These are phyloP conservation scores for Sepiola atlantica DNA, from an alignment of 2,888 invertebrate species.

Conservation along the genomic window DNA sequence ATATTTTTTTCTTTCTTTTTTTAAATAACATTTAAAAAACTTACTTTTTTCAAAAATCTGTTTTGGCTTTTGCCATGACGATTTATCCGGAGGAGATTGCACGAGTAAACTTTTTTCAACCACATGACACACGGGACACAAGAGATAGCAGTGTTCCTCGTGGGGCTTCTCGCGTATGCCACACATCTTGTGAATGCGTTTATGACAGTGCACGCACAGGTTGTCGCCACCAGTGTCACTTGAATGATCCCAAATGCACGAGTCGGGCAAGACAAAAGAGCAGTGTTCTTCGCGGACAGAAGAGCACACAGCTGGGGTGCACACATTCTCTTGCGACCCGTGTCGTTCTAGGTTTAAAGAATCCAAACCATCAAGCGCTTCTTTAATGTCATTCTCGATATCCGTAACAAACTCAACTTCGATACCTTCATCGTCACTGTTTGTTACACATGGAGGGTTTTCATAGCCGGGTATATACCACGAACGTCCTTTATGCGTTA, in stretches of 20 bases:
- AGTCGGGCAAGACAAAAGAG: neutral
- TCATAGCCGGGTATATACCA: slow-evolving; percentile 37
- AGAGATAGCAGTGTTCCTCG: slow-evolving; percentile 13
- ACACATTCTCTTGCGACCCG: neutral
- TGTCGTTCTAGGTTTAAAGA: neutral
- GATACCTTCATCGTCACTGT: neutral
- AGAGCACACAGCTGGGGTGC: neutral
- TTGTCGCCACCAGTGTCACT: neutral
- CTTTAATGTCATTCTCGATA: neutral
- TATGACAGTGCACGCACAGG: slow-evolving; percentile 25
- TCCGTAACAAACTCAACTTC: slow-evolving; percentile 16
- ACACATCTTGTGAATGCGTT: neutral
- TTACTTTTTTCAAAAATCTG: slow-evolving; percentile 45
- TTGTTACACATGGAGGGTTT: neutral
- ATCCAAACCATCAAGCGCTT: neutral
- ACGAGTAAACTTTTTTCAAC: neutral
- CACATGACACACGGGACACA: neutral
- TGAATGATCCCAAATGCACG: neutral
- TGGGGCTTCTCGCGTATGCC: slow-evolving; percentile 23
- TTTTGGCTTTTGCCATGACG: neutral
- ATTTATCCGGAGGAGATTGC: neutral
- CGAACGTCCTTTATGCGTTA: neutral
- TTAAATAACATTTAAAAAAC: neutral
- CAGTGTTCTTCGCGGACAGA: neutral
- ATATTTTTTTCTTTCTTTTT: neutral